Evolutionary conservation across 2,888 invertebrate genomes (phyloP).

Genomic region (Creontiades dilutus): DNA sequence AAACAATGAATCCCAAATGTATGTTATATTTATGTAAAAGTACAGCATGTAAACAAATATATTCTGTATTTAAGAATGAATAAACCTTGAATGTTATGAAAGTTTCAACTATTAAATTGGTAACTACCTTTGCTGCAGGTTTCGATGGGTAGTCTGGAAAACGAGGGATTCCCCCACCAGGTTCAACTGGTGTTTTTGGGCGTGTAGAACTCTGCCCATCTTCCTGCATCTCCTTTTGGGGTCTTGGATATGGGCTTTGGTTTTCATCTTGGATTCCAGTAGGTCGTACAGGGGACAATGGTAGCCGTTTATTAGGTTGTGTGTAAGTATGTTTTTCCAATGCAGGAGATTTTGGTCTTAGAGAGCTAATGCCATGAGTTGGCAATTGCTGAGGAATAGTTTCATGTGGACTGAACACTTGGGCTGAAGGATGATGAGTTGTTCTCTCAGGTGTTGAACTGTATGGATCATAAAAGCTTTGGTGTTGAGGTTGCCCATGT

Average conservation of each 20-base stretch:
- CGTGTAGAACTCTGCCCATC: not conserved
- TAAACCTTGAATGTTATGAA: too few species aligned
- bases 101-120: too few species aligned
- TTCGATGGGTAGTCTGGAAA: not conserved
- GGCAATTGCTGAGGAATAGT: not conserved
- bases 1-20: too few species aligned
- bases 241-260: slow-evolving; percentile 5
- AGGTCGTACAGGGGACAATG: not conserved
- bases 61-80: too few species aligned
- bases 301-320: not conserved
- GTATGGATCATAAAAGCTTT: not conserved
- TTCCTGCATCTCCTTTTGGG: not conserved
- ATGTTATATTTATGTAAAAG: too few species aligned
- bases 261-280: not conserved
- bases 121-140: not conserved
- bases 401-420: not conserved
- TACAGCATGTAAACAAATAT: too few species aligned
- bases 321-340: slow-evolving; percentile 11
- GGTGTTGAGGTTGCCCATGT: not conserved
- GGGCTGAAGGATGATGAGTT: too few species aligned
- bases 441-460: not conserved
- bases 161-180: not conserved
- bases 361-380: not conserved
- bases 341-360: not conserved
- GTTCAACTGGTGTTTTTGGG: not conserved